A percentile compares a stretch with the other conserved stretches of the same genome.
phyloP scores from a whole-genome alignment of 2,888 invertebrate genomes.

The Agonum fuliginosum region DNA sequence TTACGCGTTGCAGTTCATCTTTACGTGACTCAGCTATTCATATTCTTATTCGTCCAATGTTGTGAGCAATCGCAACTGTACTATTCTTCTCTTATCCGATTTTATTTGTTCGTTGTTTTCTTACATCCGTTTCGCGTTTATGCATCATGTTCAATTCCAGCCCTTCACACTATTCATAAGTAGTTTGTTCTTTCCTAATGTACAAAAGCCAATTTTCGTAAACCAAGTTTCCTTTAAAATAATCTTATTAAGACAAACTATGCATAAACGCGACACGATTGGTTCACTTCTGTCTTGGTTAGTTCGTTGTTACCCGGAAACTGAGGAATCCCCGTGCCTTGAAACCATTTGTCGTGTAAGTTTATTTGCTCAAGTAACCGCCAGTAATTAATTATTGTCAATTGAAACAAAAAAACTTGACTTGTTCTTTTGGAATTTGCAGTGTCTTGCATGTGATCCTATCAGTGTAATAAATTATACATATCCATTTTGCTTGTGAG shows the following conservation, averaged over 20 bases:
- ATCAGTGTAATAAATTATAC: conserved; percentile 61
- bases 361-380: conserved; percentile 60
- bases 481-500: conserved; percentile 61
- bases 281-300: conserved; percentile 27
- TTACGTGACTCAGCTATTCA: conserved; percentile 41
- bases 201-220: background rate
- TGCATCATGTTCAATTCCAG: conserved; percentile 1
- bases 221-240: background rate
- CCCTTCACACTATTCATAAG: background rate
- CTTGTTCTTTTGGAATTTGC: conserved; percentile 58
- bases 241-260: background rate
- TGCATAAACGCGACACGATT: conserved; percentile 25
- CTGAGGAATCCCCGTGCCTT: conserved; percentile 59
- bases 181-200: background rate
- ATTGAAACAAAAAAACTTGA: conserved; percentile 59
- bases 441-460: conserved; percentile 60
- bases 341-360: conserved; percentile 60
- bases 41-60: conserved; percentile 37
- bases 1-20: conserved; percentile 22
- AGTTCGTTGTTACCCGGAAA: conserved; percentile 50
- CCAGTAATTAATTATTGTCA: conserved; percentile 61
- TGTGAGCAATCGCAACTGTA: conserved; percentile 12
- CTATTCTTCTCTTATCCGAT: conserved; percentile 25
- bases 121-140: conserved; percentile 20
- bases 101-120: conserved; percentile 4